These are phyloP conservation scores for Dione juno DNA, from an alignment of 2,888 invertebrate genomes.

Conservation along the genomic window DNA sequence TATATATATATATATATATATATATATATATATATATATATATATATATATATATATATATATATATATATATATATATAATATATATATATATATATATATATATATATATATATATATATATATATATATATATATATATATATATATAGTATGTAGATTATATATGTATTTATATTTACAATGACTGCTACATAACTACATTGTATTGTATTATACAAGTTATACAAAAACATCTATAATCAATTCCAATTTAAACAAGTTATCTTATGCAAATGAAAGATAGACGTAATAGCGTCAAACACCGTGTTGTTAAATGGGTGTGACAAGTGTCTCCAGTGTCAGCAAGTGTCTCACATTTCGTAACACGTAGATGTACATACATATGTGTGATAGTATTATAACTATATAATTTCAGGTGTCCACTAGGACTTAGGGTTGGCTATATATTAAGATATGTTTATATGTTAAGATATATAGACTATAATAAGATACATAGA, in stretches of 20 bases:
- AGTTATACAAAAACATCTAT: not conserved
- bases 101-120: not conserved
- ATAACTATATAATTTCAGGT: not conserved
- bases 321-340: conserved; percentile 48
- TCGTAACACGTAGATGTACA: conserved; percentile 37
- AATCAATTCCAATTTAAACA: conserved; percentile 9
- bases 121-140: not conserved
- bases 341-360: conserved; percentile 47
- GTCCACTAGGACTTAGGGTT: conserved; percentile 32
- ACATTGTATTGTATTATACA: no score
- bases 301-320: conserved; percentile 40
- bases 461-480: no score
- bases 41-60: not conserved
- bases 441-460: not conserved
- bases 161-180: not conserved
- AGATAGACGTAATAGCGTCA: conserved; percentile 33
- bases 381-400: conserved; percentile 37
- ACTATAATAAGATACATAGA: no score
- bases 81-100: no score
- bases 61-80: not conserved
- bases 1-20: not conserved
- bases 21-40: not conserved
- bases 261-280: conserved; percentile 33
- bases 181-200: not conserved
- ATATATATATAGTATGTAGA: no score